phyloP scores from a whole-genome alignment of 2,888 invertebrate species.

The Aromia moschata region DNA sequence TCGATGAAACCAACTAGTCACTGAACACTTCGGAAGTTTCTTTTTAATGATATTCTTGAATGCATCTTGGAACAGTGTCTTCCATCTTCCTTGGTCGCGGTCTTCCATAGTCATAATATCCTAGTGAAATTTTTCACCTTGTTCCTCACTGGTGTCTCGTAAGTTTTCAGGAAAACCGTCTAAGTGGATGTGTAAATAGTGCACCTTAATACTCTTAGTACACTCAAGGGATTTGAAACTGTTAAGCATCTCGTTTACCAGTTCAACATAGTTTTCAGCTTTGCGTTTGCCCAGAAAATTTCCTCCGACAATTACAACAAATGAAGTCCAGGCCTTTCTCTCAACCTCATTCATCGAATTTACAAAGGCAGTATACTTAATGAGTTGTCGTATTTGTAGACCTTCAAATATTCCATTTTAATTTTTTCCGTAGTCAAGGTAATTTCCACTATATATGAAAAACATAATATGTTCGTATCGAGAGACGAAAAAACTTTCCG shows the following conservation, averaged over 20 bases:
- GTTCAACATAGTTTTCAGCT: neutral
- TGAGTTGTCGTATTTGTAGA: constrained; percentile 21
- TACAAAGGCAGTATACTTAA: constrained; percentile 8
- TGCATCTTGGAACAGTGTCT: neutral
- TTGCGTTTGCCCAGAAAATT: constrained; percentile 16
- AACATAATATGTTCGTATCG: neutral
- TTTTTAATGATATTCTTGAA: neutral
- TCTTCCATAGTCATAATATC: neutral
- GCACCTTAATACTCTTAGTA: neutral
- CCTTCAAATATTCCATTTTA: constrained; percentile 25
- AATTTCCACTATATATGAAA: neutral
- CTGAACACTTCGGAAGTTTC: neutral
- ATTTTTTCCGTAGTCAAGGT: neutral
- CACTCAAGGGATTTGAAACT: neutral
- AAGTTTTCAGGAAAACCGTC: neutral
- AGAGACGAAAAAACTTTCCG: neutral
- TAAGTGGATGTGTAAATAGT: neutral
- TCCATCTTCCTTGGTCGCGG: neutral
- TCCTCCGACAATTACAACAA: constrained; percentile 5
- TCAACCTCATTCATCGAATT: constrained; percentile 25
- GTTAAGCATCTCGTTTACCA: neutral
- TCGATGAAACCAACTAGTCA: neutral
- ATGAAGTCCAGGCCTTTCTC: constrained; percentile 12
- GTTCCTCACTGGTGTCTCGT: neutral
- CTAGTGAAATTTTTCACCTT: neutral